Conservation (phyloP, 1,140 invertebrate genomes). For the Ceratitis capitata region DNA sequence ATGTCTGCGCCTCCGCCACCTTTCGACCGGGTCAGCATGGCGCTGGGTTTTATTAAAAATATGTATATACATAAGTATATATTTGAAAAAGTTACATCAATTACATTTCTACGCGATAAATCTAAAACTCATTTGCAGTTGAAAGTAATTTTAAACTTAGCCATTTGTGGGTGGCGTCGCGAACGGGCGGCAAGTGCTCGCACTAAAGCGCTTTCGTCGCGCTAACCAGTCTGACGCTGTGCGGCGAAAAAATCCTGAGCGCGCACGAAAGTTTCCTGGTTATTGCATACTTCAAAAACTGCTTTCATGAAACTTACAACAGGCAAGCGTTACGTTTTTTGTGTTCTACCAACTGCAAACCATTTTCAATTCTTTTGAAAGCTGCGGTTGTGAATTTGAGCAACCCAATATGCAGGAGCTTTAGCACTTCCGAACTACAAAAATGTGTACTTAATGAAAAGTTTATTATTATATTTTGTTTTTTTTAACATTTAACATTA, state of each 20-base stretch:
- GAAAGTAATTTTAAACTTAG: slow-evolving; percentile 34
- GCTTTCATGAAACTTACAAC: slow-evolving; percentile 25
- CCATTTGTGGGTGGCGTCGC: background rate
- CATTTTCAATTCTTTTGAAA: background rate
- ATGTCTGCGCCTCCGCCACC: background rate
- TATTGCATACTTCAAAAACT: slow-evolving; percentile 30
- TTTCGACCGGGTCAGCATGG: background rate
- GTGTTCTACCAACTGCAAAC: background rate
- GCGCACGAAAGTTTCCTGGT: slow-evolving; percentile 18
- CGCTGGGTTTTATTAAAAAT: background rate
- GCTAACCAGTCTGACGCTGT: background rate
- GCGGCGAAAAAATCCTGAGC: background rate
- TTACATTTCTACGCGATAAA: slow-evolving; percentile 35
- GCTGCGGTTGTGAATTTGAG: background rate
- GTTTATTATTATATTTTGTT: too few relatives aligned
- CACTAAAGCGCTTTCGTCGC: background rate
- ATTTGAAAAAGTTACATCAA: slow-evolving; percentile 26
- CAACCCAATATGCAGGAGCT: background rate
- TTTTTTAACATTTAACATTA: too few relatives aligned
- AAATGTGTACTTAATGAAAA: background rate
- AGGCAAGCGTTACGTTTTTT: background rate
- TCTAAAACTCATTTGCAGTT: slow-evolving; percentile 34
- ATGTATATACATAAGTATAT: background rate
- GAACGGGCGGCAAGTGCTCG: too few relatives aligned
- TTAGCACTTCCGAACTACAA: background rate